Evolutionary conservation across 2,888 invertebrate genomes (phyloP), one percentile per base, ranked within the genome.

Genomic region (Mimumesa dahlbomi): DNA sequence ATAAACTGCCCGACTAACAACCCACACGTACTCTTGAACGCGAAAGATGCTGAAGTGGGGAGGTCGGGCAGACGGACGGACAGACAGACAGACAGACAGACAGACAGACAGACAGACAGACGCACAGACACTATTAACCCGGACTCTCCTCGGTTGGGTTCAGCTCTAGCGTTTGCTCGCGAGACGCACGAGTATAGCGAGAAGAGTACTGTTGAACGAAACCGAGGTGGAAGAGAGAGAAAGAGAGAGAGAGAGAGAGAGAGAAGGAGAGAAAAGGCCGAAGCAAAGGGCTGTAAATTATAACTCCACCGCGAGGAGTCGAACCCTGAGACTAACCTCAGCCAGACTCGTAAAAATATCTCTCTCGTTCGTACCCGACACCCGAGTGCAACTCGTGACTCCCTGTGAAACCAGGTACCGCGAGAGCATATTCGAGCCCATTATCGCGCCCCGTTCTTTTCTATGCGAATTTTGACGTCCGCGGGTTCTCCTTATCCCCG

Each of bases 251-350:
- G 34, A 59, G 61, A 42, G 19, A 25, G 61, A 36, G 31, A 50
- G 29, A 61, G 78, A 75, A 78, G 81, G 83, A 77, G 80, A 80
- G 81, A 79, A 73, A 64, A 74, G 76, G 79, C 65, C 75, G 62
- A 68, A 62, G 74, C 76, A 73, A 69, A 69, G 83, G 86, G 84
- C 84, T 87, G 87, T 87, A 85, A 87, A 87, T 87, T 84, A 87
- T 88, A 88, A 87, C 84, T 87, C 87, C 86, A 87, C 85, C 84
- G 86, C 85, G 87, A 87, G 85, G 84, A 86, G 84, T 85, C 87
- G 84, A 86, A 85, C 83, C 82, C 76, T 75, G 84, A 82, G 83
- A 83, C 87, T 85, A 86, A 87, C 86, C 86, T 86, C 76, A 79
- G 76, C 75, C 85, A 85, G 85, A 85, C 85, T 87, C 87, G 86